Evolutionary conservation across 2,113 vertebrate genomes (phyloP), one percentile per base, ranked within the genome.

Genomic region (Alexandromys fortis): DNA sequence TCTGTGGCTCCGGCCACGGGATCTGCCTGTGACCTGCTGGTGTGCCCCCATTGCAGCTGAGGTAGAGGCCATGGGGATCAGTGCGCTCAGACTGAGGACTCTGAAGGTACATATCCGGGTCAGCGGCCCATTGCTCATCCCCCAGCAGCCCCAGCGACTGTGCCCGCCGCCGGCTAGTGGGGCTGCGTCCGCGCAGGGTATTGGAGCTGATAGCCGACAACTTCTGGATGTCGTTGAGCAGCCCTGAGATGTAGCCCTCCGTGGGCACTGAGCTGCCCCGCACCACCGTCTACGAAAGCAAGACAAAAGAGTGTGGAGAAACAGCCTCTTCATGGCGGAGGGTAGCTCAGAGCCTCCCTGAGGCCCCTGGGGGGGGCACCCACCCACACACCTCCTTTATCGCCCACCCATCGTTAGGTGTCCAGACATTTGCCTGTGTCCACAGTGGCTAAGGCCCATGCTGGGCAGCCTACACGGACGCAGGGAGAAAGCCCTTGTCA

Each of bases 191-290:
- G 58, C 99, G 98, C 87, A 99, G 96, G 47, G 99, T 99, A 97
- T 99, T 99, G 1, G 99, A 99, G 79, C 99, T 99, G 98, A 99
- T 99, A 98, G 99, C 99, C 0, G 99, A 99, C 89, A 99, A 98
- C 65, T 99, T 99, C 98, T 99, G 99, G 98, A 99, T 99, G 87
- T 99, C 99, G 0, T 98, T 99, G 98, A 99, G 99, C 98, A 99
- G 98, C 96, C 99, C 99, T 0, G 99, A 98, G 97, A 99, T 99
- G 96, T 99, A 99, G 95, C 99, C 99, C 21, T 99, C 99, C 4
- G 98, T 98, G 92, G 99, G 99, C 72, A 99, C 98, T 0, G 99
- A 99, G 98, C 99, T 99, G 98, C 99, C 99, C 35, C 99, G 98
- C 86, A 99, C 99, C 91, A 99, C 99, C 0, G 99, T 99, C 99